Evolutionary conservation across 2,113 vertebrate genomes (phyloP).

Genomic region (Mungos mungo): DNA sequence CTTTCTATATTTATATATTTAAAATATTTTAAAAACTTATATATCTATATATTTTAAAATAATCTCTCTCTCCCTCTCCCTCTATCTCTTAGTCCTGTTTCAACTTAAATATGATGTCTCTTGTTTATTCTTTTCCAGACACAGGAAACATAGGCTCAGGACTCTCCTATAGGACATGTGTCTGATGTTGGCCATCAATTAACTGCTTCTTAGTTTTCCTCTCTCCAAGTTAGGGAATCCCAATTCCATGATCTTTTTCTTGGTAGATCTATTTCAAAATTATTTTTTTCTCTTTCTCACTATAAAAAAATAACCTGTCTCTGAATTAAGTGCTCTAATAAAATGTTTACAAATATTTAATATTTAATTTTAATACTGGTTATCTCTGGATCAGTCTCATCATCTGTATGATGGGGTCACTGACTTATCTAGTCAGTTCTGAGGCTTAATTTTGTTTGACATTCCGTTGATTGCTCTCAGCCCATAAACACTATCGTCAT

Average conservation of each 20-base stretch:
- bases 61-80: neutral
- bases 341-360: neutral
- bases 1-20: neutral
- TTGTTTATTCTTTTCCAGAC: neutral
- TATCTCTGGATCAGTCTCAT: neutral
- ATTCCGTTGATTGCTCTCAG: neutral
- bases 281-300: neutral
- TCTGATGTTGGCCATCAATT: neutral
- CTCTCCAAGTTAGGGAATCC: neutral
- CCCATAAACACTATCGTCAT: neutral
- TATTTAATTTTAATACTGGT: neutral
- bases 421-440: neutral
- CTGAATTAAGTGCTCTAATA: conserved; percentile 14
- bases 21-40: neutral
- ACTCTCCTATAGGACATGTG: neutral
- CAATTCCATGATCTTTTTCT: neutral
- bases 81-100: neutral
- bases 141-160: neutral
- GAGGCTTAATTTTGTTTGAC: conserved; percentile 21
- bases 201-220: neutral
- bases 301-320: neutral
- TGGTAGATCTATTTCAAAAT: neutral
- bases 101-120: neutral
- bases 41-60: neutral
- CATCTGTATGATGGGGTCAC: neutral